Conservation (phyloP, 53 echinoderm and acorn worm genomes). For the Zoroaster sp. region DNA sequence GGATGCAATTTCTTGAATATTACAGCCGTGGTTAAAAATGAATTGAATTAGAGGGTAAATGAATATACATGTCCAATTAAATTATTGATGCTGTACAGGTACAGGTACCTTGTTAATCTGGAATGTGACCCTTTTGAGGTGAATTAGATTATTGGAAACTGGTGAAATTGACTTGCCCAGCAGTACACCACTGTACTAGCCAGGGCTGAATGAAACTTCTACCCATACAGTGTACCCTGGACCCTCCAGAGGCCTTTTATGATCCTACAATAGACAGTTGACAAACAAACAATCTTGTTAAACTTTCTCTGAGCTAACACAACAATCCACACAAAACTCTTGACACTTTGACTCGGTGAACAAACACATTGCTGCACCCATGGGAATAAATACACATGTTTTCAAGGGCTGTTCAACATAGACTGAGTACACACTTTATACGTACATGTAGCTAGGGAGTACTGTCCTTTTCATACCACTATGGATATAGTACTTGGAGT, state of each 20-base stretch:
- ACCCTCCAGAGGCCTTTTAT: too few species aligned
- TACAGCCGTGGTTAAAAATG: too few species aligned
- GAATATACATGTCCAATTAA: too few species aligned
- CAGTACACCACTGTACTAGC: not conserved
- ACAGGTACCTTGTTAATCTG: too few species aligned
- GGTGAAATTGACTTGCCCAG: not conserved
- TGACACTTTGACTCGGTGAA: not conserved
- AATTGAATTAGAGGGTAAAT: too few species aligned
- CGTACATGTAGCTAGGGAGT: not conserved
- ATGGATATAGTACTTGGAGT: too few species aligned
- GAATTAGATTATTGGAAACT: too few species aligned
- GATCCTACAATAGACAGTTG: too few species aligned
- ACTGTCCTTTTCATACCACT: too few species aligned
- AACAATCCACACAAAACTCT: not conserved
- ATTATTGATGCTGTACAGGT: too few species aligned
- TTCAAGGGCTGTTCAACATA: not conserved
- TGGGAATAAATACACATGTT: not conserved
- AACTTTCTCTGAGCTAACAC: constrained; percentile 14
- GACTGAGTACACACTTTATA: not conserved
- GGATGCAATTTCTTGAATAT: too few species aligned
- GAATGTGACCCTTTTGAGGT: too few species aligned
- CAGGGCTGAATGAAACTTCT: not conserved
- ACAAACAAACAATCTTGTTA: not conserved
- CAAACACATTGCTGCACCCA: not conserved
- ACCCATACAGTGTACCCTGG: not conserved